Evolutionary conservation across 23 tunicate species (phyloP).

Genomic region (Trididemnum nubilum): DNA sequence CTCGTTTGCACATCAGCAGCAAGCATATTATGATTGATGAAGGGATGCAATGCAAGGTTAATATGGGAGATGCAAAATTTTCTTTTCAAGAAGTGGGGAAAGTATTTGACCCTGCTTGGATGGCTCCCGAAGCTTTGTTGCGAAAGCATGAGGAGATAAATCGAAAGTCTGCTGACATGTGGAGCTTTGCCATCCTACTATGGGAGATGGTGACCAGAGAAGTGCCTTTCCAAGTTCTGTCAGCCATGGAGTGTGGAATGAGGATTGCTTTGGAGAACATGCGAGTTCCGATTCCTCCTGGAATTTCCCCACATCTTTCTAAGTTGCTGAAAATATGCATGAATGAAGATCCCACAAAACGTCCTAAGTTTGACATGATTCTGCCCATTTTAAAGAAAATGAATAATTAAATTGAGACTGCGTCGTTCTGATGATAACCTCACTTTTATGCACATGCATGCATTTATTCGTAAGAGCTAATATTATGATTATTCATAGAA

Average conservation of each 20-base stretch:
- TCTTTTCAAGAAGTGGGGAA: conserved; percentile 79
- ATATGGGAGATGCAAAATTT: conserved; percentile 86
- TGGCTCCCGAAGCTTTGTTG: conserved; percentile 96
- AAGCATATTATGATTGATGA: conserved; percentile 87
- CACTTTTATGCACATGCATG: no score
- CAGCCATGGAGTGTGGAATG: conserved; percentile 98
- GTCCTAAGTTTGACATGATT: conserved; percentile 92
- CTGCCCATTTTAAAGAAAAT: conserved; percentile 89
- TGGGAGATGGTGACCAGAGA: conserved; percentile 99
- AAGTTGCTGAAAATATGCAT: conserved; percentile 94
- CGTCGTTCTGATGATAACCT: background rate
- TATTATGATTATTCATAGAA: no score
- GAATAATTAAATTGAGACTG: conserved; percentile 25
- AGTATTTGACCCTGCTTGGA: conserved; percentile 92
- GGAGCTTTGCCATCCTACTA: conserved; percentile 93
- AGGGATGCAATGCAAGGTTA: conserved; percentile 86
- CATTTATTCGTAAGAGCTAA: no score
- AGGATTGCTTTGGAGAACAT: conserved; percentile 81
- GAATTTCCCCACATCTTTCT: conserved; percentile 92
- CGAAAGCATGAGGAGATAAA: conserved; percentile 79
- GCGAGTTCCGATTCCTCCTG: conserved; percentile 91
- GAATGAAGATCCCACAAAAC: conserved; percentile 97
- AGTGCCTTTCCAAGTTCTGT: conserved; percentile 83
- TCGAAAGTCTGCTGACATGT: conserved; percentile 97
- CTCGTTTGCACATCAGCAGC: conserved; percentile 80